Evolutionary conservation across 2,888 invertebrate species (phyloP).

Genomic region (Tipula vernalis): DNA sequence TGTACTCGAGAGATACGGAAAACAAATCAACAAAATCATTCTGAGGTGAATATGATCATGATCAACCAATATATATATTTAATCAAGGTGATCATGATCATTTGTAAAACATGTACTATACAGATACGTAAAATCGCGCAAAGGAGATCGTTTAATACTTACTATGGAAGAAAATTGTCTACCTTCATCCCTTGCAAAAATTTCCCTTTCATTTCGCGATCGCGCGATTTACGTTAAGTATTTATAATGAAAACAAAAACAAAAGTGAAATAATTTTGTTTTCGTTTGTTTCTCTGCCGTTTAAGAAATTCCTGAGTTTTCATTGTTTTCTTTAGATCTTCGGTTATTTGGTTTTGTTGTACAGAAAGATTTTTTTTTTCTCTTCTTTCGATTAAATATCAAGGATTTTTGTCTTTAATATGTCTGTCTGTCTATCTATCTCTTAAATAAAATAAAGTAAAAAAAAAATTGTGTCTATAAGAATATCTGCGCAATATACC

Average conservation of each 20-base stretch:
- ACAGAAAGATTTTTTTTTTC: neutral
- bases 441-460: neutral
- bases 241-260: neutral
- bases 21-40: neutral
- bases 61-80: neutral
- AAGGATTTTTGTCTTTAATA: conserved; percentile 4
- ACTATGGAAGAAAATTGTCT: neutral
- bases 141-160: neutral
- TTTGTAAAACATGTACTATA: neutral
- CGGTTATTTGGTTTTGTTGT: neutral
- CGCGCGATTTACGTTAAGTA: neutral
- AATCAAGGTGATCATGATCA: neutral
- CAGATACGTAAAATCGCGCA: neutral
- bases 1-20: neutral
- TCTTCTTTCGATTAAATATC: conserved; percentile 4
- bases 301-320: conserved; percentile 4
- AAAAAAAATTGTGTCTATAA: neutral
- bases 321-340: conserved; percentile 4
- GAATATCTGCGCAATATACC: neutral
- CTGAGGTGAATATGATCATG: neutral
- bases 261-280: neutral
- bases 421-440: conserved; percentile 4
- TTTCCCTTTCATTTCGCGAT: neutral
- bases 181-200: neutral
- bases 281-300: neutral